Evolutionary conservation across 2,888 invertebrate genomes (phyloP).

Genomic region (Barypeithes pellucidus): DNA sequence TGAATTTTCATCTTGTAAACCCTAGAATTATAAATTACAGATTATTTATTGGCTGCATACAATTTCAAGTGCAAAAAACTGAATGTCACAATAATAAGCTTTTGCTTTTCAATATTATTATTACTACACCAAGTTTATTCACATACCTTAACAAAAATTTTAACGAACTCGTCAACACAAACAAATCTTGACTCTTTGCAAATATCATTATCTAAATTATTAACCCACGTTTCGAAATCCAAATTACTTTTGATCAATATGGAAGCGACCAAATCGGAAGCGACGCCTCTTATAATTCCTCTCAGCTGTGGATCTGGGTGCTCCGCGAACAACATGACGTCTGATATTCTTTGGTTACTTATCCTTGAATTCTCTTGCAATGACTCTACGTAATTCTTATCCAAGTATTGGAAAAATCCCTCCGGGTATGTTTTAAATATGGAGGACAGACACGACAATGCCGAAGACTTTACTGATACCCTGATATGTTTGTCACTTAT

Average conservation of each 20-base stretch:
- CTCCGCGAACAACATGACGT: slow-evolving; percentile 79
- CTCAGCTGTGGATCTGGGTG: slow-evolving; percentile 89
- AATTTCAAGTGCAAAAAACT: no score
- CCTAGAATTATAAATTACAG: slow-evolving; percentile 71
- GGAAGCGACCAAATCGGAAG: slow-evolving; percentile 79
- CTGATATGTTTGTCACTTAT: slow-evolving; percentile 85
- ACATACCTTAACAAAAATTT: slow-evolving; percentile 58
- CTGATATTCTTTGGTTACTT: slow-evolving; percentile 77
- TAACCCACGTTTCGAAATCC: slow-evolving; percentile 73
- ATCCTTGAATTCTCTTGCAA: slow-evolving; percentile 51
- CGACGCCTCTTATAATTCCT: slow-evolving; percentile 80
- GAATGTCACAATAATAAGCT: no score
- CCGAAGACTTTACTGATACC: slow-evolving; percentile 93
- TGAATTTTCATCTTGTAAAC: slow-evolving; percentile 82
- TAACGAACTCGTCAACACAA: slow-evolving; percentile 51
- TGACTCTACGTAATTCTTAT: slow-evolving; percentile 72
- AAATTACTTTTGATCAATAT: slow-evolving; percentile 75
- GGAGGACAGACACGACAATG: slow-evolving; percentile 85
- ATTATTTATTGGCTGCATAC: no score
- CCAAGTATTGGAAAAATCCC: slow-evolving; percentile 78
- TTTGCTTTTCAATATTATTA: no score
- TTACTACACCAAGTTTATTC: no score
- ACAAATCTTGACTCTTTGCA: slow-evolving; percentile 27
- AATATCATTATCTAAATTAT: slow-evolving; percentile 57
- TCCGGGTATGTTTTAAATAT: slow-evolving; percentile 84